These are phyloP conservation scores for Motacilla tschutschensis DNA, from an alignment of 2,113 vertebrate species.

Conservation along the genomic window DNA sequence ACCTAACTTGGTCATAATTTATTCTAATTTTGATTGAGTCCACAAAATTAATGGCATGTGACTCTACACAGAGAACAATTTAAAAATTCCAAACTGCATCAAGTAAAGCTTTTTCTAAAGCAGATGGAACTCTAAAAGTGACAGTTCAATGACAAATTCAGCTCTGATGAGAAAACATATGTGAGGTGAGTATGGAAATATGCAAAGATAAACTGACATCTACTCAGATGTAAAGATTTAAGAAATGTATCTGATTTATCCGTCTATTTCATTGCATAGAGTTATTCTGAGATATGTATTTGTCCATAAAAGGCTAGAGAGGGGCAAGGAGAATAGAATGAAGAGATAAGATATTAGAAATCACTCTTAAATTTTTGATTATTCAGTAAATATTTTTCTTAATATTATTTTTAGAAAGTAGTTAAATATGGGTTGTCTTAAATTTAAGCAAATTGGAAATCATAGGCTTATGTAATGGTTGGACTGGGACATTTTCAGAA, in stretches of 20 bases:
- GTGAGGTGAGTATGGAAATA: neutral
- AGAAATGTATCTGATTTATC: neutral
- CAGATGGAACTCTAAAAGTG: neutral
- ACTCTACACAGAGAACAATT: neutral
- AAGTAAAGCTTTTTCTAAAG: neutral
- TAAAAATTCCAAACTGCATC: neutral
- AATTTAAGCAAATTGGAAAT: neutral
- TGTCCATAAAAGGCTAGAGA: neutral
- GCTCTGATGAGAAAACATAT: neutral
- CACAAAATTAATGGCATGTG: neutral
- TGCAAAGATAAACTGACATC: neutral
- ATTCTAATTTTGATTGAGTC: neutral
- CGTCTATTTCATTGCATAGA: neutral
- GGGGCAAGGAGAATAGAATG: neutral
- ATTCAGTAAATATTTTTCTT: neutral
- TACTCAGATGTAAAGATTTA: neutral
- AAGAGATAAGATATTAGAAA: neutral
- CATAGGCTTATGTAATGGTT: neutral
- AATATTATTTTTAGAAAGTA: neutral
- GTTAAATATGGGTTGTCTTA: neutral
- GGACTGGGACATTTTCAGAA: neutral
- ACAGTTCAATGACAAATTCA: neutral
- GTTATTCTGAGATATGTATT: neutral
- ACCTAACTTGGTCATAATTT: neutral
- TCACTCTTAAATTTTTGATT: neutral